Conservation (phyloP, 2,113 vertebrate genomes). For the Pitta sordida region DNA sequence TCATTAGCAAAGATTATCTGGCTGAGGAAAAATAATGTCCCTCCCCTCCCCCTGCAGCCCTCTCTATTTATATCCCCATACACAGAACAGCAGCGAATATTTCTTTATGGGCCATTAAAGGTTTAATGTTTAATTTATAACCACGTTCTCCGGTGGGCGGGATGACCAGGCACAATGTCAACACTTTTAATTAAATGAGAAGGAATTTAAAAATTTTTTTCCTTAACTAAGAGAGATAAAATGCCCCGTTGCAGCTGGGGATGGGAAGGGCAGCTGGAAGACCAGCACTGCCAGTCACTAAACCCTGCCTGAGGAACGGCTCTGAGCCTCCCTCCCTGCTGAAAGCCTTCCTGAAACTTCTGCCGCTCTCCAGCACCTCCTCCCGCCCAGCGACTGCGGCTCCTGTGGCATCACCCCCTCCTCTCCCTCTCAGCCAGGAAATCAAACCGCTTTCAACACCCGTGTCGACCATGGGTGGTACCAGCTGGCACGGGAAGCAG, state of each 20-base stretch:
- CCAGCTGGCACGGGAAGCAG: neutral
- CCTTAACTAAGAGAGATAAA: neutral
- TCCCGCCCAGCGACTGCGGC: rapidly evolving
- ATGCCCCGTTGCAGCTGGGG: neutral
- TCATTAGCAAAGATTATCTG: conserved; percentile 73
- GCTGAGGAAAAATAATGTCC: conserved; percentile 63
- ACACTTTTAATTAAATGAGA: conserved; percentile 79
- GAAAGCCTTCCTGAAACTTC: neutral
- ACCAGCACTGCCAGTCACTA: rapidly evolving
- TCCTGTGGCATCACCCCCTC: neutral
- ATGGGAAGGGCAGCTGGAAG: neutral
- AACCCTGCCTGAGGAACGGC: rapidly evolving
- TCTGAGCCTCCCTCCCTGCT: rapidly evolving
- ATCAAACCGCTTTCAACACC: neutral
- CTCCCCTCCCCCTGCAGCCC: conserved; percentile 28
- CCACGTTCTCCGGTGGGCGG: conserved; percentile 68
- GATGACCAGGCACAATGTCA: conserved; percentile 75
- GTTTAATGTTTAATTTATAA: conserved; percentile 79
- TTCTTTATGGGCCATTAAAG: conserved; percentile 80
- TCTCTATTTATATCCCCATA: conserved; percentile 68
- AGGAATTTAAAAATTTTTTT: neutral
- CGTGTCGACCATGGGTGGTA: rapidly evolving
- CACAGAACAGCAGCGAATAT: conserved; percentile 67
- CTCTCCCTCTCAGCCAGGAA: neutral
- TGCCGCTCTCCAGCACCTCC: neutral